Evolutionary conservation across 1,140 invertebrate species (phyloP).

Genomic region (Pseudomyrmex gracilis): DNA sequence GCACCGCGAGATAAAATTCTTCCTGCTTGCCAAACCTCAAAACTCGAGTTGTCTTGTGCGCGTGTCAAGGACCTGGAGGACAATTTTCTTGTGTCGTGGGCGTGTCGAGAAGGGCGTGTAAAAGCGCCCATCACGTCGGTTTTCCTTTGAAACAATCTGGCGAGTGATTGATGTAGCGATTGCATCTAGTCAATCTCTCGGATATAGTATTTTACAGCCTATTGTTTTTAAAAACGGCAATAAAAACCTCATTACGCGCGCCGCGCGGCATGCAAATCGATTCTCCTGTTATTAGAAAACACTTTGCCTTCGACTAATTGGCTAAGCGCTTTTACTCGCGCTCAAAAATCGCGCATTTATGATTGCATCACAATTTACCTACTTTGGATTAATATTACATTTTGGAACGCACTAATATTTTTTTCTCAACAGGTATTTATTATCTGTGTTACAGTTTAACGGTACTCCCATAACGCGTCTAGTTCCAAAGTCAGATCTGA

Average conservation of each 20-base stretch:
- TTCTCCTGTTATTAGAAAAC: conserved; percentile 7
- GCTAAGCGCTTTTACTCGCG: conserved; percentile 11
- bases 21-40: conserved; percentile 28
- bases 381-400: conserved; percentile 5
- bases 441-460: conserved; percentile 14
- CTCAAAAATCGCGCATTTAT: background rate
- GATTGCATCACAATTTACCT: conserved; percentile 2
- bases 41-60: conserved; percentile 7
- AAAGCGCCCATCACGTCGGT: conserved; percentile 12
- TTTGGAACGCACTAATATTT: conserved; percentile 12
- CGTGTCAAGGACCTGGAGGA: conserved; percentile 1
- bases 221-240: conserved; percentile 47
- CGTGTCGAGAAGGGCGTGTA: conserved; percentile 57
- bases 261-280: conserved; percentile 38
- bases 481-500: background rate
- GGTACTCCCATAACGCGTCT: background rate
- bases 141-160: background rate
- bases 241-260: conserved; percentile 39
- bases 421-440: too few species aligned
- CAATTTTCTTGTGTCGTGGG: conserved; percentile 49
- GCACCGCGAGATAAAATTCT: conserved; percentile 33
- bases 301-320: conserved; percentile 15
- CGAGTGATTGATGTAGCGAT: conserved; percentile 4
- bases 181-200: conserved; percentile 45
- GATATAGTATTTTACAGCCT: conserved; percentile 41